Evolutionary conservation across 1,140 invertebrate species (phyloP), one percentile per base, ranked within the genome.

Genomic region (Diachasmimorpha longicaudata): DNA sequence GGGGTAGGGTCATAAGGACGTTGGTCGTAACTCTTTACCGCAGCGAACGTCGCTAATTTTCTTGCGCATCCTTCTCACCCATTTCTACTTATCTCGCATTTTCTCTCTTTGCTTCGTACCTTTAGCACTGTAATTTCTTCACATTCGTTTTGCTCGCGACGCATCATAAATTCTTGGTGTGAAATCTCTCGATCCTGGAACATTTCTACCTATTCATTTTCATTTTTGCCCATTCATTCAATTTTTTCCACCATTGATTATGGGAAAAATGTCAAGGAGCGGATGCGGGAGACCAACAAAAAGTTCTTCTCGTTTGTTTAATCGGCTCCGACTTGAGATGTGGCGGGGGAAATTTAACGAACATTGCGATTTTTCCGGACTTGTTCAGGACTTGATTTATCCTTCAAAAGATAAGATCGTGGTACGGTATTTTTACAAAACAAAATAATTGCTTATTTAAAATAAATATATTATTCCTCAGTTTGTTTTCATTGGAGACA

Each of bases 41-140:
- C 63, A 31, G 44, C 25, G 31, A 77, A 70, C 37, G 72, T 79
- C 72, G 69, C 78, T 79, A 77, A 79, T 79, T 79, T 79, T 79
- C 75, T 77, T 75, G 48, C 23, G 70, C 46, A 44, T 70, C 78
- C 75, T 70, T 68, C 25, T 72, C 44, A 42, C 71, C 46, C 68
- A 25, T 46, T 73, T 42, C 48, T 31, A 36, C 67, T 42, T 58
- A 37, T 63, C 37, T 71, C 11, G 14, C 31, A 39, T 74, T 69
- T 68, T 52, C n/a, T 52, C 44, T 9, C 68, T 19, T 63, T 16
- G 23, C 48, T 52, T 14, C 25, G 13, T 37, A 23, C 42, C 36
- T 37, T 74, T 71, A 36, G 21, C 21, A 37, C 69, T 63, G 36
- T 70, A 48, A 69, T 52, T 44, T 44, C 10, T 31, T 31, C 58